Base-by-base conservation (phyloP, 2,888 invertebrate genomes). In the Athetis lepigone region DNA sequence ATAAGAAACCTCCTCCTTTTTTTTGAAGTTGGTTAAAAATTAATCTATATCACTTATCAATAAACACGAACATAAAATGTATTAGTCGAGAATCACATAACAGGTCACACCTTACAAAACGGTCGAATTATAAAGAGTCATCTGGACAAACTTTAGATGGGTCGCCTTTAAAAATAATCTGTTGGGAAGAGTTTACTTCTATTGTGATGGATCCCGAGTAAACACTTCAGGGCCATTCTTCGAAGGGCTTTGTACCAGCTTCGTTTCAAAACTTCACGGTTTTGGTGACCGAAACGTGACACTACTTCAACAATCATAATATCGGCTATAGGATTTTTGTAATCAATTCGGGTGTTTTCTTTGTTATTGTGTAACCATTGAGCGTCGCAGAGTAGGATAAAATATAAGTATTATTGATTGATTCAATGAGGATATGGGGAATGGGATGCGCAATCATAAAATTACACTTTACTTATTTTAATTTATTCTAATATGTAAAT, bases 241-340 rank as follows among this genome's bases (percentile, higher is more conserved):
- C 90, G 95, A 94, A 94, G 79, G 84, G 75, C 85, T 88, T 92
- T 91, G 88, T 89, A 77, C 83, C 70, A 82, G 86, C 85, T 90
- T 85, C 84, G 85, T 90, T 91, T 90, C 92, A 91, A 90, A 91
- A 89, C 90, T 89, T 91, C 89, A 90, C 89, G 88, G 90, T 85
- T 84, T 85, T 81, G 82, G 80, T 82, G 78, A 81, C 81, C 77
- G 73, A 76, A 76, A 77, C 68, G 75, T 80, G 74, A 80, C 77
- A 80, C 80, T 71, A 79, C 79, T 72, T 81, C 76, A 80, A 84
- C 79, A 81, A 82, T 82, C 76, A 80, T 80, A 83, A 85, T 81
- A 83, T 50, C 29, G 19, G 43, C 49, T 47, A 74, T 39, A 16
- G 45, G 46, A 72, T 73, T 70, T 65, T 72, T 66, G 40, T 63